phyloP scores from a whole-genome alignment of 2,888 invertebrate species.

The Barypeithes pellucidus region DNA sequence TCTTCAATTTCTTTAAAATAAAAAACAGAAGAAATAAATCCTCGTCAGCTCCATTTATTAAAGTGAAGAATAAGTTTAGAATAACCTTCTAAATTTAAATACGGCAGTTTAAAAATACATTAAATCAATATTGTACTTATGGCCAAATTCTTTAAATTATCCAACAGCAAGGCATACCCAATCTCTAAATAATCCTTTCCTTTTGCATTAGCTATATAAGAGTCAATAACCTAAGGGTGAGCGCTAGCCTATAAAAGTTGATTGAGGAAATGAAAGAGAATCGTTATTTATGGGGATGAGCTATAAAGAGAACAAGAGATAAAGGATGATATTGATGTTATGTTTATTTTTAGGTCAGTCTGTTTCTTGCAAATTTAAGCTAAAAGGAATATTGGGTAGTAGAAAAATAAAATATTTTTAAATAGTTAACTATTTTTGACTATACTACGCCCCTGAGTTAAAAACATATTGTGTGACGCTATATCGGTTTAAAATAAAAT shows the following conservation, averaged over 20 bases:
- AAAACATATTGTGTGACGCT: too few relatives aligned
- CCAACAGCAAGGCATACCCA: not conserved
- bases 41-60: too few relatives aligned
- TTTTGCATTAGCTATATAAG: conserved; percentile 13
- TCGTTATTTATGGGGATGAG: conserved; percentile 33
- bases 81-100: too few relatives aligned
- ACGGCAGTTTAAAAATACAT: too few relatives aligned
- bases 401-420: not conserved
- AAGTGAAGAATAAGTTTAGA: too few relatives aligned
- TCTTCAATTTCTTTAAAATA: too few relatives aligned
- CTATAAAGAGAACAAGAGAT: conserved; percentile 31
- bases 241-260: conserved; percentile 40
- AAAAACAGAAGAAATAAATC: too few relatives aligned
- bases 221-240: conserved; percentile 34
- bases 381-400: not conserved
- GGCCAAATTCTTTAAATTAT: too few relatives aligned
- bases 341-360: conserved; percentile 21
- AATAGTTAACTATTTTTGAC: too few relatives aligned
- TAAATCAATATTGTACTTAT: too few relatives aligned
- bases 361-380: not conserved
- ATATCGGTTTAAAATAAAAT: too few relatives aligned
- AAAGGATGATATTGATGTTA: conserved; percentile 19
- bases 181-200: conserved; percentile 3
- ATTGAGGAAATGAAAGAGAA: conserved; percentile 38
- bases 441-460: too few relatives aligned